A percentile compares a stretch with the other conserved stretches of the same genome.
phyloP scores from a whole-genome alignment of 2,888 invertebrate genomes.

The Galerucella pusilla region DNA sequence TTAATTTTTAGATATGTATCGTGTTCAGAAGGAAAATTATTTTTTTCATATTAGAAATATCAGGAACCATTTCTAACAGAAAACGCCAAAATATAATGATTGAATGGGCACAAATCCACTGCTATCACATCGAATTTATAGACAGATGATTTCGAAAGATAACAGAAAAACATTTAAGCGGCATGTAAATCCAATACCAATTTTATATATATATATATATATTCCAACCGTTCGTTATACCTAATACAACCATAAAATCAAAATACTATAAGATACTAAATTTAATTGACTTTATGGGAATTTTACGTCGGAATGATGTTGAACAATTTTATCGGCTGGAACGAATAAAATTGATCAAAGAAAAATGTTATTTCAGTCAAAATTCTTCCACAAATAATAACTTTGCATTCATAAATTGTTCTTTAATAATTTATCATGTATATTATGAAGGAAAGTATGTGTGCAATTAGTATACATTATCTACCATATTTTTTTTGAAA shows the following conservation, averaged over 20 bases:
- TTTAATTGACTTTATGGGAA: slow-evolving; percentile 25
- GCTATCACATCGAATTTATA: slow-evolving; percentile 32
- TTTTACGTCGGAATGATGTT: slow-evolving; percentile 15
- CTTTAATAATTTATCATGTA: too few species aligned
- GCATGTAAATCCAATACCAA: slow-evolving; percentile 38
- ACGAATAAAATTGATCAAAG: background rate
- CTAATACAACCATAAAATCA: slow-evolving; percentile 25
- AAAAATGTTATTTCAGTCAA: background rate
- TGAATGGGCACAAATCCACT: slow-evolving; percentile 38
- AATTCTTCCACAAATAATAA: background rate
- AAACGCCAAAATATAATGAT: slow-evolving; percentile 35
- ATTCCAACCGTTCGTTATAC: slow-evolving; percentile 10
- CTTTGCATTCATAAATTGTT: too few species aligned
- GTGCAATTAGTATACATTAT: too few species aligned
- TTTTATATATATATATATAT: slow-evolving; percentile 32
- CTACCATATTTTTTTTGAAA: too few species aligned
- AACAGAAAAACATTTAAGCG: slow-evolving; percentile 39
- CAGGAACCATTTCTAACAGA: slow-evolving; percentile 19
- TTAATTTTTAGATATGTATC: slow-evolving; percentile 18
- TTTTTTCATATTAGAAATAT: slow-evolving; percentile 40
- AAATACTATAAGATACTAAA: slow-evolving; percentile 19
- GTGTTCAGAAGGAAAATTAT: slow-evolving; percentile 38
- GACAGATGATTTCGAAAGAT: slow-evolving; percentile 34
- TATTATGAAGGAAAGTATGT: too few species aligned
- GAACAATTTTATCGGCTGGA: slow-evolving; percentile 9